These are phyloP conservation scores for Agriotes lineatus DNA, from an alignment of 2,888 invertebrate species.

Conservation along the genomic window DNA sequence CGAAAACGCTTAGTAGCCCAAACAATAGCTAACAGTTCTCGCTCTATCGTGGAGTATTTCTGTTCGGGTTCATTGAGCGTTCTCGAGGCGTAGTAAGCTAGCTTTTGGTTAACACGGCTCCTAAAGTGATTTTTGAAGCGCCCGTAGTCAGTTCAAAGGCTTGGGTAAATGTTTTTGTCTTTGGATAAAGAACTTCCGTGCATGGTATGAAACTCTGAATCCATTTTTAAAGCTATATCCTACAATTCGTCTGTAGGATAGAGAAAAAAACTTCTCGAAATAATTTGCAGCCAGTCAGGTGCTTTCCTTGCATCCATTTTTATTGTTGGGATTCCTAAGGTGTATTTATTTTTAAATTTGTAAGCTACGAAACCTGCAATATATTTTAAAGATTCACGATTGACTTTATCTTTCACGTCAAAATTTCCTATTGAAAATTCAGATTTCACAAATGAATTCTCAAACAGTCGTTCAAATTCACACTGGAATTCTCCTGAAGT, in stretches of 20 bases:
- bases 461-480: background rate
- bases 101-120: too few species aligned
- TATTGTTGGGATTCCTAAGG: conserved; percentile 29
- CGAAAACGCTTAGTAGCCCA: too few species aligned
- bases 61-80: too few species aligned
- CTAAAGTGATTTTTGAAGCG: too few species aligned
- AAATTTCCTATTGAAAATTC: conserved; percentile 25
- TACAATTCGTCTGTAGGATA: conserved; percentile 35
- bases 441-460: background rate
- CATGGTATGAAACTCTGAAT: conserved; percentile 8
- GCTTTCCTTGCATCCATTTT: conserved; percentile 30
- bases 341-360: conserved; percentile 41
- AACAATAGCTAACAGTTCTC: too few species aligned
- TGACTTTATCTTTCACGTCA: conserved; percentile 35
- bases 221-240: conserved; percentile 25
- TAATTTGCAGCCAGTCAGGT: conserved; percentile 42
- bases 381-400: conserved; percentile 39
- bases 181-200: conserved; percentile 37
- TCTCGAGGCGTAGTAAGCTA: too few species aligned
- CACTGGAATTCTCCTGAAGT: background rate
- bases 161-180: too few species aligned
- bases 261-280: conserved; percentile 39
- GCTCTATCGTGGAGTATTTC: too few species aligned
- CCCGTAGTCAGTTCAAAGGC: too few species aligned
- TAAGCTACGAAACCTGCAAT: conserved; percentile 38